A percentile compares a stretch with the other conserved stretches of the same genome.
Conservation (phyloP, 2,113 vertebrate genomes). For the Oryctolagus cuniculus region DNA sequence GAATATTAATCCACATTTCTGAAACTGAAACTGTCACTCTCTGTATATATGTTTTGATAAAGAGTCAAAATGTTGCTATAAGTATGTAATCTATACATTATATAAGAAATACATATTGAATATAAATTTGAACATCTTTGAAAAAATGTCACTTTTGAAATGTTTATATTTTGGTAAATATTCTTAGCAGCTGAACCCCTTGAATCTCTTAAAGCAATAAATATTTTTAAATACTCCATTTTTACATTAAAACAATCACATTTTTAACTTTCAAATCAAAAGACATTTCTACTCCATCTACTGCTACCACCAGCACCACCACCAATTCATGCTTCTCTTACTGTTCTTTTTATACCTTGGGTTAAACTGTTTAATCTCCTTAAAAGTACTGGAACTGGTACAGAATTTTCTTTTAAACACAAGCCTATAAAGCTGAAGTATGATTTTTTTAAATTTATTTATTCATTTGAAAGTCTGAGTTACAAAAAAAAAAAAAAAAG, state of each 20-base stretch:
- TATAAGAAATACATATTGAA: background rate
- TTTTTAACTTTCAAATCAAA: background rate
- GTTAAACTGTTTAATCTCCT: background rate
- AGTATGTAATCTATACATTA: background rate
- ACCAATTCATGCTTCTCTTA: background rate
- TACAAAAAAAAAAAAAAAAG: too few relatives aligned
- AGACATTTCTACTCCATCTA: background rate
- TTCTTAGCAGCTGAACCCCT: background rate
- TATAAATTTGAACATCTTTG: conserved; percentile 15
- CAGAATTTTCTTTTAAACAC: background rate
- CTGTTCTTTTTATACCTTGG: background rate
- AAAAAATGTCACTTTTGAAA: background rate
- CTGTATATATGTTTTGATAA: background rate
- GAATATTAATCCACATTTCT: background rate
- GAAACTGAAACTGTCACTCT: background rate
- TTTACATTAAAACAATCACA: background rate
- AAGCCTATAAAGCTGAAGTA: background rate
- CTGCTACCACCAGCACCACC: background rate
- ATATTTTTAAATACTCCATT: background rate
- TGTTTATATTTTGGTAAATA: background rate
- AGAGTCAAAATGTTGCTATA: background rate
- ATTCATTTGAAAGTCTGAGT: too few relatives aligned
- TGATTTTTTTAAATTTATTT: background rate
- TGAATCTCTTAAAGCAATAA: background rate
- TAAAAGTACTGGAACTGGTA: background rate